Evolutionary conservation across 2,888 invertebrate genomes (phyloP).

Genomic region (Anticlea derivata): DNA sequence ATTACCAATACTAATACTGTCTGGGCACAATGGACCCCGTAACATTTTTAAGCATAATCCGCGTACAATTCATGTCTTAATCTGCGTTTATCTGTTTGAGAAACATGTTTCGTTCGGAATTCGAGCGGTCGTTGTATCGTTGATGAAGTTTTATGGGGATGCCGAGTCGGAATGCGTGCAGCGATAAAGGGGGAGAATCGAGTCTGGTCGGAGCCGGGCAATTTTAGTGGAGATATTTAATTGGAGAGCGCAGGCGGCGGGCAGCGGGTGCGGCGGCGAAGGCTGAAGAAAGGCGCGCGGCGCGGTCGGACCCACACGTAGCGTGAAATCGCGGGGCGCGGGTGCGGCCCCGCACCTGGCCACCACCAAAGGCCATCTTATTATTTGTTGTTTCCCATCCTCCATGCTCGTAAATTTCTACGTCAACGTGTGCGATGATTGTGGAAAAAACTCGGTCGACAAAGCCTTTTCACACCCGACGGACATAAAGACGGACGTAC

Average conservation of each 20-base stretch:
- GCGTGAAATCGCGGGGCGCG: constrained; percentile 80
- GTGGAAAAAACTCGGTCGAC: constrained; percentile 75
- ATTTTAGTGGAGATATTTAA: constrained; percentile 78
- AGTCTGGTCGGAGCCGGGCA: constrained; percentile 52
- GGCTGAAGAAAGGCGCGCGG: constrained; percentile 32
- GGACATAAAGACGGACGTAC: constrained; percentile 67
- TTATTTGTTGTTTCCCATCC: constrained; percentile 82
- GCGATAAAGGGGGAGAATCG: constrained; percentile 54
- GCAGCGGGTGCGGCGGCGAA: constrained; percentile 34
- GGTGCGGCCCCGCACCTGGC: constrained; percentile 74
- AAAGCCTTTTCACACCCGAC: constrained; percentile 77
- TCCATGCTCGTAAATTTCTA: constrained; percentile 82
- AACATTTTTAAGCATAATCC: constrained; percentile 48
- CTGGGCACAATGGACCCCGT: constrained; percentile 49
- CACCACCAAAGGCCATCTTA: constrained; percentile 62
- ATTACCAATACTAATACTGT: constrained; percentile 74
- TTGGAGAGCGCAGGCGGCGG: constrained; percentile 57
- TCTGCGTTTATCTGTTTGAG: constrained; percentile 43
- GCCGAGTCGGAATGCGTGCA: constrained; percentile 59
- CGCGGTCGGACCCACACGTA: constrained; percentile 72
- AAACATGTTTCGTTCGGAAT: constrained; percentile 42
- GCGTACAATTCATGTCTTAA: constrained; percentile 44
- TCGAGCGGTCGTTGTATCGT: constrained; percentile 40
- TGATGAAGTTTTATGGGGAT: constrained; percentile 52
- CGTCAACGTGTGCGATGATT: constrained; percentile 82